Base-by-base conservation (phyloP, 2,113 vertebrate species). In the Alligator mississippiensis region DNA sequence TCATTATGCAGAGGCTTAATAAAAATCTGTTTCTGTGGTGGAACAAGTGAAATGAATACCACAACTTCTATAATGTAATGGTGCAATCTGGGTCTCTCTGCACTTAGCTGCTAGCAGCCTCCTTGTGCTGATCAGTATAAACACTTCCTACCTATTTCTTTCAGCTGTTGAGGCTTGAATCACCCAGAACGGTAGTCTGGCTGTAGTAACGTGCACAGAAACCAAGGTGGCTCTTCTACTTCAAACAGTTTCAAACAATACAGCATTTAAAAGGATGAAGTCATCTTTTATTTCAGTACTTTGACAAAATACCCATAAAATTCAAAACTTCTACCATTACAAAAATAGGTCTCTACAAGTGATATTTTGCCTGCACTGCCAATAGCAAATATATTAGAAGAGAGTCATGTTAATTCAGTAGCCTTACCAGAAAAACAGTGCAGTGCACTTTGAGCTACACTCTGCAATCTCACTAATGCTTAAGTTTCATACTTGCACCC, bases 281-380 rank as follows among this genome's bases (percentile, higher is more conserved):
- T 98, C 96, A 95, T 99, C 98, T 99, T 47, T 99, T 99, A 99
- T 99, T 99, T 98, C 98, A 98, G 97, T 98, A 99, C 98, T 98
- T 99, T 99, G 99, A 99, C 98, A 99, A 99, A 99, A 99, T 99
- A 99, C 98, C 98, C 99, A 98, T 98, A 99, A 99, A 99, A 98
- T 98, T 98, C 98, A 98, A 99, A 99, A 98, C 98, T 98, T 98
- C 98, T 99, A 99, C 98, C 98, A 96, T 99, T 99, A 99, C 98
- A 99, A 99, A 99, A 99, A 99, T 99, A 99, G 98, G 97, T 99
- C 98, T 99, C 99, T 99, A 99, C 98, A 98, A 99, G 99, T 99
- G 98, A 98, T 98, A 98, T 97, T 98, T 98, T 98, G 98, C 98
- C 98, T 93, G 97, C 92, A 77, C 97, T 96, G 96, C 97, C 98